Base-by-base conservation (phyloP, 1,140 invertebrate species). In the Brachionus manjavacas region DNA sequence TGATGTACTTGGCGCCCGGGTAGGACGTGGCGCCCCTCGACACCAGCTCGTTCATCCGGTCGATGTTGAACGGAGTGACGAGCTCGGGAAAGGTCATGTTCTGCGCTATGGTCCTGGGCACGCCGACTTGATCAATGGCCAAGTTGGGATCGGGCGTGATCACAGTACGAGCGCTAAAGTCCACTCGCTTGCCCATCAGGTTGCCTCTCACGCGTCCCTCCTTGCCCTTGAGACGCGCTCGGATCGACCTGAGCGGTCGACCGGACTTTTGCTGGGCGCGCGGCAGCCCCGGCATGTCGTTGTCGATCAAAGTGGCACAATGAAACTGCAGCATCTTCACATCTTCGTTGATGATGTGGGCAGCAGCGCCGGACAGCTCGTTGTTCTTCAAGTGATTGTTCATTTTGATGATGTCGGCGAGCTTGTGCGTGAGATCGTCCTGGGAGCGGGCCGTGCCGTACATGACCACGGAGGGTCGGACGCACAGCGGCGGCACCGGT, bases 121-220 rank as follows among this genome's bases (percentile, higher is more conserved):
- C 96, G 68, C 98, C 98, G 52, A 99, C 97, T 91, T 98, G 97
- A 90, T 99, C 96, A 87, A 99, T 98, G 84, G 95, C 92, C 43
- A 99, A 91, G 91, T 99, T 99, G 0, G 98, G 98, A 93, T 99
- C 98, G 0, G 98, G 97, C 8, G 97, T 99, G 88, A 99, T 99
- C 85, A 99, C 98, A 87, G 97, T 99, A 90, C 98, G 93, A 7
- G 96, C 98, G 0, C 97, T 99, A 88, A 99, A 99, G 87, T 99
- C 98, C 0, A 99, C 98, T 91, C 98, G 95, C 89, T 99, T 99
- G 84, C 98, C 98, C 97, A 99, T 99, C 86, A 99, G 92, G 89
- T 99, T 99, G 87, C 97, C 97, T 90, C 98, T 91, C 87, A 99
- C 98, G 87, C 98, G 91, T 0, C 98, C 98, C 93, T 99, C 97